A percentile compares a stretch with the other conserved stretches of the same genome.
Conservation (phyloP, 1,140 invertebrate genomes). For the Brachionus calyciflorus region DNA sequence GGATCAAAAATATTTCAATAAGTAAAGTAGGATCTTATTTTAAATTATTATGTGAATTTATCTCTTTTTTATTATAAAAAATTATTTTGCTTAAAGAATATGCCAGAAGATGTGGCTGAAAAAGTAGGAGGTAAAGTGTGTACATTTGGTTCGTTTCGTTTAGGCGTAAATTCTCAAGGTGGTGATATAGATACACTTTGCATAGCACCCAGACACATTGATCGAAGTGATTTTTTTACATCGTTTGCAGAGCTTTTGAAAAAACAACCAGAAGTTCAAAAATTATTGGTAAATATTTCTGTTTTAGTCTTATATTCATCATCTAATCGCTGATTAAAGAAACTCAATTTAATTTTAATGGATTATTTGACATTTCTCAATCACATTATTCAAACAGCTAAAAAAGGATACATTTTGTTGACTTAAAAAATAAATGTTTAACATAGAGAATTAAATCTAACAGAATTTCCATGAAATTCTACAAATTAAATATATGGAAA, state of each 20-base stretch:
- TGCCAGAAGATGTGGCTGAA: constrained; percentile 58
- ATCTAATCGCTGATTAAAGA: neutral
- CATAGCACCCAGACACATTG: constrained; percentile 91
- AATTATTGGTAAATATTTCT: constrained; percentile 61
- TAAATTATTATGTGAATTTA: neutral
- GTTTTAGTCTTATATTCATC: neutral
- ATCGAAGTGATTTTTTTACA: constrained; percentile 86
- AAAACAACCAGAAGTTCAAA: constrained; percentile 78
- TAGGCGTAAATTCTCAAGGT: constrained; percentile 83
- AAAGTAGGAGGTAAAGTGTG: constrained; percentile 91
- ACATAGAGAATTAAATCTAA: too few species aligned
- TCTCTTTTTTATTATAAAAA: constrained; percentile 25
- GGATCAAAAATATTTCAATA: constrained; percentile 75
- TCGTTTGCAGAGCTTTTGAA: constrained; percentile 88
- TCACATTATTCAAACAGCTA: too few species aligned
- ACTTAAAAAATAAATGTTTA: too few species aligned
- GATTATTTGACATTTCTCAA: too few species aligned
- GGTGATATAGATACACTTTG: constrained; percentile 98
- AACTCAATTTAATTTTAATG: too few species aligned
- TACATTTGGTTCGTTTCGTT: constrained; percentile 90
- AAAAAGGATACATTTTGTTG: too few species aligned
- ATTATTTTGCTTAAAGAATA: constrained; percentile 51
- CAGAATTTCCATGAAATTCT: too few species aligned
- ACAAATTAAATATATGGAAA: too few species aligned
- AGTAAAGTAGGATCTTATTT: neutral